Conservation (phyloP, 2,797 vertebrate genomes). For the Gila robusta region DNA sequence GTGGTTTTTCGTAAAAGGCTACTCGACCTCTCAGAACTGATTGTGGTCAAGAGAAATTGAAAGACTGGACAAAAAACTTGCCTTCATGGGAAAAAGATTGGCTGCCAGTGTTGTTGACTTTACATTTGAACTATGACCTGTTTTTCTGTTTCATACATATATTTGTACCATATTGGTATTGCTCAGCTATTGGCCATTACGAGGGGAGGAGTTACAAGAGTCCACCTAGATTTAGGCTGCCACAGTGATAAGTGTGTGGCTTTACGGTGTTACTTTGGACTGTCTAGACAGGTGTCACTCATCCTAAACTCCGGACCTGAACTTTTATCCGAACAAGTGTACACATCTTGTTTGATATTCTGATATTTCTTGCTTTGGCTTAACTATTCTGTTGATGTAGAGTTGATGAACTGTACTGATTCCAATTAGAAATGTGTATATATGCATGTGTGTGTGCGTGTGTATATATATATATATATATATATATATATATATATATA, state of each 20-base stretch:
- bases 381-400: slow-evolving; percentile 79
- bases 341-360: slow-evolving; percentile 71
- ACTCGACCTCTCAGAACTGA: slow-evolving; percentile 39
- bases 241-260: slow-evolving; percentile 79
- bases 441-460: slow-evolving; percentile 77
- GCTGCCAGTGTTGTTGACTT: slow-evolving; percentile 73
- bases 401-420: slow-evolving; percentile 77
- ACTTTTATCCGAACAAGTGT: slow-evolving; percentile 60
- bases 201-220: slow-evolving; percentile 73
- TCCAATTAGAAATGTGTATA: slow-evolving; percentile 82
- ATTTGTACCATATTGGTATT: slow-evolving; percentile 91
- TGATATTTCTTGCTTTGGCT: slow-evolving; percentile 78
- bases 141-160: slow-evolving; percentile 78
- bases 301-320: slow-evolving; percentile 58
- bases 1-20: slow-evolving; percentile 48
- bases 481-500: slow-evolving; percentile 71
- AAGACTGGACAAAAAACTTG: slow-evolving; percentile 43
- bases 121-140: slow-evolving; percentile 76
- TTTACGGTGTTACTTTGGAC: slow-evolving; percentile 73
- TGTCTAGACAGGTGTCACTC: slow-evolving; percentile 62
- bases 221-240: slow-evolving; percentile 76
- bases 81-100: slow-evolving; percentile 52
- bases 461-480: slow-evolving; percentile 71
- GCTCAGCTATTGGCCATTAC: slow-evolving; percentile 82
- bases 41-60: slow-evolving; percentile 19